Evolutionary conservation across 2,888 invertebrate genomes (phyloP).

Genomic region (Athetis lepigone): DNA sequence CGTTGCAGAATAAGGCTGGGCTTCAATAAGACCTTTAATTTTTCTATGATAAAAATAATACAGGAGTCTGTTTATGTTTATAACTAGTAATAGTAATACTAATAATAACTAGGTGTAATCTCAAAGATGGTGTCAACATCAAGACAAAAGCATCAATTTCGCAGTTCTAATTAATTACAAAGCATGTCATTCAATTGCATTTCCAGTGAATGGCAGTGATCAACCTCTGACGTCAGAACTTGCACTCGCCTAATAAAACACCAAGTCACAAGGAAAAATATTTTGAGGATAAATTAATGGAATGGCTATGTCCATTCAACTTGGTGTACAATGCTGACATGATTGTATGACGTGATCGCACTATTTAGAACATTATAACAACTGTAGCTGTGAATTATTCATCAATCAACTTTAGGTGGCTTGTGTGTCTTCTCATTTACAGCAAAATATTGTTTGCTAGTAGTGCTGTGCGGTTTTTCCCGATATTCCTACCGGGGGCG

Average conservation of each 20-base stretch:
- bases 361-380: constrained; percentile 62
- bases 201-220: constrained; percentile 12
- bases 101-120: no score
- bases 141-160: background rate
- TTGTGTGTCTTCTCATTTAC: constrained; percentile 29
- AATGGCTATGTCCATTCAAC: constrained; percentile 51
- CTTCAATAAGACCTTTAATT: no score
- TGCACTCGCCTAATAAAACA: constrained; percentile 36
- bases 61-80: no score
- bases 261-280: constrained; percentile 47
- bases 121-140: background rate
- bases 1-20: background rate
- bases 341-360: constrained; percentile 62
- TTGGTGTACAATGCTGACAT: constrained; percentile 34
- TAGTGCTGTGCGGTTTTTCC: background rate
- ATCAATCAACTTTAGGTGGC: constrained; percentile 62
- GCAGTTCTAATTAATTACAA: background rate
- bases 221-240: constrained; percentile 32
- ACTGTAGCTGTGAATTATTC: constrained; percentile 69
- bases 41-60: no score
- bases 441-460: constrained; percentile 5
- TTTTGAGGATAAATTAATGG: constrained; percentile 57
- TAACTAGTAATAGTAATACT: no score
- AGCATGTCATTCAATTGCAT: background rate
- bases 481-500: background rate